Evolutionary conservation across 2,888 invertebrate genomes (phyloP), one percentile per base, ranked within the genome.

Genomic region (Drosophila affinis): DNA sequence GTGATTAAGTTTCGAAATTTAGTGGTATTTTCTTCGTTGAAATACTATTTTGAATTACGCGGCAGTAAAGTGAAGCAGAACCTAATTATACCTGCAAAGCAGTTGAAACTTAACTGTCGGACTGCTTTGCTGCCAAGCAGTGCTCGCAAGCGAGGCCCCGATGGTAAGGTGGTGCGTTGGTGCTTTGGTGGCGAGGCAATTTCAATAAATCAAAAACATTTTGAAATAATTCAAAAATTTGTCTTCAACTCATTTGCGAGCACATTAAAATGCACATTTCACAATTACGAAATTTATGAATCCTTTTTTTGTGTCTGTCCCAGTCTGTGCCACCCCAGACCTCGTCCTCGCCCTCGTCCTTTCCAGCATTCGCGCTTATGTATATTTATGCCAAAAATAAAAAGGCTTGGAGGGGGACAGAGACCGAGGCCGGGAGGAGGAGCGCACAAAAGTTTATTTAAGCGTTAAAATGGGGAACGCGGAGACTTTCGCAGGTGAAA

Each of bases 1-100:
- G 84, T 84, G 85, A 87, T 90, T 82, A 82, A 89, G 83, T 83
- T 80, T 62, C 24, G 65, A 47, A 62, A 55, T 69, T 77, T 76
- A 63, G 55, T 47, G 52, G 27, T 61, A 65, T 64, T 63, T 53
- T 27, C 56, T 48, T 12, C 29, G 34, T 44, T 44, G 55, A 68
- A 32, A 32, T 12, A 9, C 29, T 39, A 39, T 6, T 14, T 39
- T 48, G 17, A 59, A 57, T 48, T 57, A 10, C 56, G 29, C 29
- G 29, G 29, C 56, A 48, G 29, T 39, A 10, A 12, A 53, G 53
- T 4, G 34, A n/a, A n/a, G n/a, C n/a, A n/a, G 12, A 39, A 14
- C 39, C 39, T 4, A 34, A 34, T 34, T 34, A 34, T 5, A 14
- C 14, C 34, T 34, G 34, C 5, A 34, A 34, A 34, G 14, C 34